Conservation (phyloP, 2,888 invertebrate genomes). For the Marronus borbonicus region DNA sequence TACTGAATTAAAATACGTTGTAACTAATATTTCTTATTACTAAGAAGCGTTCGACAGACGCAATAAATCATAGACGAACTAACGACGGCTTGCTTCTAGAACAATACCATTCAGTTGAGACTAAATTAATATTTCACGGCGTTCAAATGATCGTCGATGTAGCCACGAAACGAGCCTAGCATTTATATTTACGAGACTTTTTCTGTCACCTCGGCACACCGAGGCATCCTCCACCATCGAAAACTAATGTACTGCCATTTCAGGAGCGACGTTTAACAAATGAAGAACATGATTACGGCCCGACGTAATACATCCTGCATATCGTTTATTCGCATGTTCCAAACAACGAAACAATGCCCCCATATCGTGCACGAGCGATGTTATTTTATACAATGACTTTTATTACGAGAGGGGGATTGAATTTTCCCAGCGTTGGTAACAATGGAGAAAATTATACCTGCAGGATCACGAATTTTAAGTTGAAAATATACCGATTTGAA, state of each 20-base stretch:
- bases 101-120: neutral
- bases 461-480: too few species aligned
- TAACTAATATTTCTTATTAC: neutral
- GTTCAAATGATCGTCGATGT: neutral
- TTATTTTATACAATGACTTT: neutral
- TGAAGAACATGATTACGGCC: conserved; percentile 19
- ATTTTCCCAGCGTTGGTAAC: neutral
- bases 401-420: neutral
- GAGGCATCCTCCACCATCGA: neutral
- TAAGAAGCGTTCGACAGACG: too few species aligned
- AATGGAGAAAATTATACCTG: neutral
- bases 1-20: neutral
- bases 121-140: conserved; percentile 5
- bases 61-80: neutral
- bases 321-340: neutral
- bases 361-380: neutral
- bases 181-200: conserved; percentile 10
- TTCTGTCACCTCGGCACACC: neutral
- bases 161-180: neutral
- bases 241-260: conserved; percentile 34
- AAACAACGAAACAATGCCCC: neutral
- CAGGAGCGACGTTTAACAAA: conserved; percentile 21
- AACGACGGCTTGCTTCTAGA: neutral
- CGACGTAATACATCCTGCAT: conserved; percentile 6
- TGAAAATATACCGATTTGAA: too few species aligned